Evolutionary conservation across 2,797 vertebrate species (phyloP), one percentile per base, ranked within the genome.

Genomic region (Buphagus erythrorhynchus): DNA sequence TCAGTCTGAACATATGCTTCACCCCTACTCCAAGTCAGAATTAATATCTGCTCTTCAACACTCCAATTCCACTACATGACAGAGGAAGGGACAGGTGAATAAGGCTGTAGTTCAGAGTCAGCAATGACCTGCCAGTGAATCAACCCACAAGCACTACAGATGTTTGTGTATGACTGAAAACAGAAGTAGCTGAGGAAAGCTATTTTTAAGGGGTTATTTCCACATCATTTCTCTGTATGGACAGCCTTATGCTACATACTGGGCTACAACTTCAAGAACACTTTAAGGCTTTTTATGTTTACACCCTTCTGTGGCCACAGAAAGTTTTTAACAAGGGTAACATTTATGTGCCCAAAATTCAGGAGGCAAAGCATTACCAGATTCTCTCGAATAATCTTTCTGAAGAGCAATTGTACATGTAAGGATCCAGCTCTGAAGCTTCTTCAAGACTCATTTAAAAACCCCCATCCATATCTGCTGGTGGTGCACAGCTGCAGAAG

Each of bases 1-100:
- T 94, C 65, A 59, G 43, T 31, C 61, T 83, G 68, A 93, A 80
- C 54, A 78, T n/a, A 72, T 8, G 22, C 83, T 77, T 31, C 20
- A 54, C 42, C 21, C 16, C 33, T 51, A 8, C 35, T 86, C 40
- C 46, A 82, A 57, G 42, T 35, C 33, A 46, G 35, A 92, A 46
- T n/a, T 31, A 58, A 6, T 12, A 24, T 16, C 42, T 42, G 26
- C 25, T 38, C 58, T 48, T 35, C 29, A 43, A 52, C 29, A 49
- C 17, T 42, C 22, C 21, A 52, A 33, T 40, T 46, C 46, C 6
- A n/a, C 25, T 49, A 4, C 3, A 31, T 2, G 25, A 71, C 61
- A 19, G 19, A 46, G 35, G 33, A 68, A 57, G 31, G n/a, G 24
- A 69, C 10, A 68, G 38, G 52, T 31, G 61, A 52, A 3, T 8